Base-by-base conservation (phyloP, 37 sponge, comb jelly and placozoan species). In the Geodia barretti region DNA sequence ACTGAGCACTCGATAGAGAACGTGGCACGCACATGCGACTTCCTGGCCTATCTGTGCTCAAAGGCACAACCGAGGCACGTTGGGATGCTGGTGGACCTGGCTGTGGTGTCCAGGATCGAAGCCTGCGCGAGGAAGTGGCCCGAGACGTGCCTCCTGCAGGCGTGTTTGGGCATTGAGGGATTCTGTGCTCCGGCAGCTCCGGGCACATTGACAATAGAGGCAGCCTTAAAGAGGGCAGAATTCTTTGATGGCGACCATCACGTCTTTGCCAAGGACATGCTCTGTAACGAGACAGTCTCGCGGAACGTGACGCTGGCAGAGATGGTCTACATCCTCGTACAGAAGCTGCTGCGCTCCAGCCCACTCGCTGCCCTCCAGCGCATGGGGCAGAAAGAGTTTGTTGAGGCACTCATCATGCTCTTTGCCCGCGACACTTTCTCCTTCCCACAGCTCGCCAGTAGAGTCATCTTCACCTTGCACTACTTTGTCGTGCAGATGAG, bases 191-290 rank as follows among this genome's bases (percentile, higher is more conserved):
- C 7, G 11, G 11, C 54, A 47, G 14, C 54, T 35, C 9, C 4
- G 71, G 33, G 33, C 2, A 5, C 5, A 19, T 11, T n/a, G 0
- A 11, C 32, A 38, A n/a, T 9, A 28, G 70, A 69, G 21, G 25
- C 31, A 4, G 54, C 19, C 26, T 26, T 1, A 26, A 28, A 41
- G 23, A 68, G 3, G 60, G 39, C 23, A 0, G 43, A 69, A 1
- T 84, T 66, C 25, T 82, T 39, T 60, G 59, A 28, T 40, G 63
- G 70, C 25, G 29, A 83, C 41, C 84, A 89, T 68, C 80, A 77
- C 36, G 63, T 73, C 11, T 84, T 84, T 64, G 26, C 75, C 65
- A 60, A 70, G 33, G 76, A 86, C 19, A 74, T 80, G 74, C 80
- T 86, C 26, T 79, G 73, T 35, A 73, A 79, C 74, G 68, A 60